phyloP scores from a whole-genome alignment of 2,113 vertebrate species.

The Muntiacus reevesi region DNA sequence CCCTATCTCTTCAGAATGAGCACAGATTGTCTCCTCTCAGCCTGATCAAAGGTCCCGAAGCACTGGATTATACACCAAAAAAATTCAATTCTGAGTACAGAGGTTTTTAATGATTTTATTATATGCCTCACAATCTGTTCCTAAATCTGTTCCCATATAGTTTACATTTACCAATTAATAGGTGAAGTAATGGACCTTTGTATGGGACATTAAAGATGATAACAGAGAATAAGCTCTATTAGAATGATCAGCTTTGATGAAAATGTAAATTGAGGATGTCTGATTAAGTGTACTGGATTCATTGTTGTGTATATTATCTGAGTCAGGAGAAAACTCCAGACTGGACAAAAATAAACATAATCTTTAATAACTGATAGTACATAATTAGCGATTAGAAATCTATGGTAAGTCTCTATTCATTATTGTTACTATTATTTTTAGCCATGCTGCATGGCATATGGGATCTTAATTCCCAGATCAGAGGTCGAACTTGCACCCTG shows the following conservation, averaged over 20 bases:
- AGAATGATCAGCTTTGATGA: background rate
- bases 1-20: conserved; percentile 48
- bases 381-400: background rate
- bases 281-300: background rate
- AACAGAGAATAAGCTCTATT: conserved; percentile 2
- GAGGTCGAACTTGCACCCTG: background rate
- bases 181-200: conserved; percentile 14
- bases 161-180: conserved; percentile 65
- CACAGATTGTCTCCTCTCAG: conserved; percentile 52
- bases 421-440: background rate
- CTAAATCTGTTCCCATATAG: conserved; percentile 66
- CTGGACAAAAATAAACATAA: background rate
- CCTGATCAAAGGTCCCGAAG: conserved; percentile 44
- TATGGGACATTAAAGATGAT: background rate
- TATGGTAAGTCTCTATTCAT: background rate
- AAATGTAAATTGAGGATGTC: conserved; percentile 21
- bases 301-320: background rate
- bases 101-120: conserved; percentile 65
- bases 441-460: background rate
- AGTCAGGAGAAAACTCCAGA: background rate
- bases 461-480: background rate
- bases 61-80: conserved; percentile 35
- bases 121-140: conserved; percentile 72
- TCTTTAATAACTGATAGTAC: background rate
- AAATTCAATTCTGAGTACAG: conserved; percentile 64